Conservation (phyloP, 2,797 vertebrate species). For the Sciurus carolinensis region DNA sequence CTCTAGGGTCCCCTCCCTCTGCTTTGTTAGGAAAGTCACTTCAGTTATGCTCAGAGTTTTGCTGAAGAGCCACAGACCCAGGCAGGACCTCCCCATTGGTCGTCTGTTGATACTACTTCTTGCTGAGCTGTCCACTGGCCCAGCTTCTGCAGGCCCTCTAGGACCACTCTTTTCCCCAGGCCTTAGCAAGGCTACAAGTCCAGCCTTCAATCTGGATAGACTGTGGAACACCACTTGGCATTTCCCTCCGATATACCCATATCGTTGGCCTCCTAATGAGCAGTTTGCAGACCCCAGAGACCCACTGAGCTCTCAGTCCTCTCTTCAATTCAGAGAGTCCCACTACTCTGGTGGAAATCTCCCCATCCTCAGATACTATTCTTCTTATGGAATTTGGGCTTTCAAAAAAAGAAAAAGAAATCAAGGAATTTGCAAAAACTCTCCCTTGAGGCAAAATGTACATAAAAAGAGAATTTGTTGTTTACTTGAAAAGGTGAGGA, state of each 20-base stretch:
- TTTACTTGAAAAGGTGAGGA: not conserved
- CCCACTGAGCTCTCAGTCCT: not conserved
- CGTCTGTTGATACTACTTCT: not conserved
- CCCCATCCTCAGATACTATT: not conserved
- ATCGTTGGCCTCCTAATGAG: not conserved
- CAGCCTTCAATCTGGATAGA: not conserved
- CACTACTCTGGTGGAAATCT: not conserved
- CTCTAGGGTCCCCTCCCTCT: not conserved
- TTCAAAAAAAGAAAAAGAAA: not conserved
- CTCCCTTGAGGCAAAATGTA: not conserved
- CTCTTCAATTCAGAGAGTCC: not conserved
- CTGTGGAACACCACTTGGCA: accelerated
- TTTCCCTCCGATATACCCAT: not conserved
- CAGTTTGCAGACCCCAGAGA: not conserved
- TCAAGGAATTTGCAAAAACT: not conserved
- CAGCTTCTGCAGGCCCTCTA: not conserved
- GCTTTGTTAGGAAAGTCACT: not conserved
- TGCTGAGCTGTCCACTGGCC: not conserved
- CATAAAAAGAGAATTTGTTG: not conserved
- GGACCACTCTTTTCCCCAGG: not conserved
- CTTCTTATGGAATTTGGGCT: constrained; percentile 22
- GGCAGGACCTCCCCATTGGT: not conserved
- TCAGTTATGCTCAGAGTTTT: not conserved
- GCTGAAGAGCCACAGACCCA: not conserved
- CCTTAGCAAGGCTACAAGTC: not conserved